These are phyloP conservation scores for Thysanoteuthis rhombus DNA, from an alignment of 2,888 invertebrate species.

Conservation along the genomic window DNA sequence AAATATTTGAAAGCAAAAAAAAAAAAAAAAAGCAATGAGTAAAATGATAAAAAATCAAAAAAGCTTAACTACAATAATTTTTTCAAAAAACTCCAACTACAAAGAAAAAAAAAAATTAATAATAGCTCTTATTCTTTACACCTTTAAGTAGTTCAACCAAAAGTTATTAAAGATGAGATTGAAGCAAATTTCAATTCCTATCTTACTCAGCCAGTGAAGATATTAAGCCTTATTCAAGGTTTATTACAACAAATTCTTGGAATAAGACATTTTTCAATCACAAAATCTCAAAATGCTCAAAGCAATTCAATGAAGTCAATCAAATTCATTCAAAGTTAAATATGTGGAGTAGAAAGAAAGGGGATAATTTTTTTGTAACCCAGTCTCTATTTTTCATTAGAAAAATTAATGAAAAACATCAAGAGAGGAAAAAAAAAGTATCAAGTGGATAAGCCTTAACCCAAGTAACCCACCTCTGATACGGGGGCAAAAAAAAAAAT, in stretches of 20 bases:
- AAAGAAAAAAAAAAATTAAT: no score
- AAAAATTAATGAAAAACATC: background rate
- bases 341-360: background rate
- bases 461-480: background rate
- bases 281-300: background rate
- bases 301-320: background rate
- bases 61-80: no score
- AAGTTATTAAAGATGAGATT: no score
- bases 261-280: background rate
- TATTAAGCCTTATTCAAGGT: background rate
- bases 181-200: background rate
- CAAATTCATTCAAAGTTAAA: background rate
- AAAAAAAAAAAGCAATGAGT: no score
- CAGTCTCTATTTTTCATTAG: no score
- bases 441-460: background rate
- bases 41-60: no score
- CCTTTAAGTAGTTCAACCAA: no score
- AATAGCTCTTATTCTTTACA: no score
- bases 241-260: background rate
- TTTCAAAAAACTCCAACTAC: no score
- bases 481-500: background rate
- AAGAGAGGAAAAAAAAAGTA: background rate
- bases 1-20: background rate
- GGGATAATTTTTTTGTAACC: background rate
- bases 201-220: background rate